Conservation (phyloP, 2,888 invertebrate genomes). For the Catocala nupta region DNA sequence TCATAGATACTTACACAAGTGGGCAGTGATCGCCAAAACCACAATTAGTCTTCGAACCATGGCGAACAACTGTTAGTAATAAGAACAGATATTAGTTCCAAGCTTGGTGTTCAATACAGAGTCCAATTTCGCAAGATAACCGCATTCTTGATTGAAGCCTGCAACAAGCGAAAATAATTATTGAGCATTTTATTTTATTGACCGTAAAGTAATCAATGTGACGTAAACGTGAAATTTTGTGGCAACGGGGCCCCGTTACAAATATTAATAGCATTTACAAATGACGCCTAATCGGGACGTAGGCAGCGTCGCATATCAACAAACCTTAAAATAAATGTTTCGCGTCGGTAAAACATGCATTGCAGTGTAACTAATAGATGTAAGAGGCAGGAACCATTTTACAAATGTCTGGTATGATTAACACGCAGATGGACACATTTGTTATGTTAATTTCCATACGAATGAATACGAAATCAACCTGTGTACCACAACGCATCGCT, state of each 20-base stretch:
- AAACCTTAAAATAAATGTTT: neutral
- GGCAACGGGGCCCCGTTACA: too few relatives aligned
- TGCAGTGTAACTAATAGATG: neutral
- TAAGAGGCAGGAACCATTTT: constrained; percentile 2
- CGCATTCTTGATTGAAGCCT: constrained; percentile 54
- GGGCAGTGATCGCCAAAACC: constrained; percentile 70
- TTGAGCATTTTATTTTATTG: constrained; percentile 10
- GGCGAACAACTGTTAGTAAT: constrained; percentile 39
- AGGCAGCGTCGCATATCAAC: too few relatives aligned
- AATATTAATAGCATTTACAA: neutral
- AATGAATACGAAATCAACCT: constrained; percentile 71
- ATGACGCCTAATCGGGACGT: neutral
- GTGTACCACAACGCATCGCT: constrained; percentile 57
- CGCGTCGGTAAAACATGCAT: neutral
- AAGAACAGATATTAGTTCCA: constrained; percentile 54
- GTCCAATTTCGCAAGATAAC: constrained; percentile 59
- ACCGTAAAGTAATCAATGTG: constrained; percentile 1
- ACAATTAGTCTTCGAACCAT: constrained; percentile 72
- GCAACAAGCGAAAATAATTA: constrained; percentile 50
- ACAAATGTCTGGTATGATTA: constrained; percentile 39
- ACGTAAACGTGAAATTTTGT: too few relatives aligned
- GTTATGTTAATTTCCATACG: constrained; percentile 63
- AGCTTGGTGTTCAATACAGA: constrained; percentile 41
- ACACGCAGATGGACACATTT: constrained; percentile 46
- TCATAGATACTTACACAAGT: constrained; percentile 70